Percentiles rank a stretch among this genome's conserved stretches.
These are phyloP conservation scores for Choloepus hoffmanni DNA, from an alignment of 2,113 vertebrate species.

Conservation along the genomic window DNA sequence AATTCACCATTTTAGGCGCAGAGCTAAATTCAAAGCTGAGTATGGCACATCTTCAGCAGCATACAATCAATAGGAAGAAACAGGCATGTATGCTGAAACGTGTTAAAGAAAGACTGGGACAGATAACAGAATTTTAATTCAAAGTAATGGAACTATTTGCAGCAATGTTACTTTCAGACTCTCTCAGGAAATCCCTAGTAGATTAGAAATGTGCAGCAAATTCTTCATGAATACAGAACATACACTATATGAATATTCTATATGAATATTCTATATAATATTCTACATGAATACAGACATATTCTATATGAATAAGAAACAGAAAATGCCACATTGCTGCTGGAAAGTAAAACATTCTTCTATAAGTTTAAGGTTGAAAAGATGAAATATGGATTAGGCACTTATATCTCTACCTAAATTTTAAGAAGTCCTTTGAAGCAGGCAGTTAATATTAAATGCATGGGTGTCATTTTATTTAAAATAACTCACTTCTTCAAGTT, in stretches of 20 bases:
- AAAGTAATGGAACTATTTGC: background rate
- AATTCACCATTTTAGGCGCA: background rate
- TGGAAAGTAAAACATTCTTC: constrained; percentile 43
- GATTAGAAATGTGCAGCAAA: background rate
- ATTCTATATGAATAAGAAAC: constrained; percentile 20
- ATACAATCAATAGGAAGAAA: background rate
- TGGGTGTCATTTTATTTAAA: constrained; percentile 51
- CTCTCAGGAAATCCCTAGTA: background rate
- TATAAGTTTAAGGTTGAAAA: constrained; percentile 58
- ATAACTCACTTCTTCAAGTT: constrained; percentile 38
- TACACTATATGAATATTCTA: too few species aligned
- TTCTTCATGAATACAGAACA: background rate
- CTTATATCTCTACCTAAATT: constrained; percentile 42
- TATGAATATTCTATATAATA: too few species aligned
- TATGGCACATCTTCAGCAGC: background rate
- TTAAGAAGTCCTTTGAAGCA: constrained; percentile 52
- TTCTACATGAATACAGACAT: too few species aligned
- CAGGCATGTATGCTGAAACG: background rate
- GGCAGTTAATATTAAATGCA: constrained; percentile 26
- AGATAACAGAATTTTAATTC: background rate
- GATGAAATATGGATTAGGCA: constrained; percentile 50
- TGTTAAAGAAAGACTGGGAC: background rate
- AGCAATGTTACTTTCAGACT: background rate
- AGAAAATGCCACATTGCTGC: background rate
- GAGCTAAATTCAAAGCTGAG: background rate